Percentiles rank a stretch among this genome's conserved stretches.
phyloP scores from a whole-genome alignment of 1,140 invertebrate species.

The Drosophila orena region DNA sequence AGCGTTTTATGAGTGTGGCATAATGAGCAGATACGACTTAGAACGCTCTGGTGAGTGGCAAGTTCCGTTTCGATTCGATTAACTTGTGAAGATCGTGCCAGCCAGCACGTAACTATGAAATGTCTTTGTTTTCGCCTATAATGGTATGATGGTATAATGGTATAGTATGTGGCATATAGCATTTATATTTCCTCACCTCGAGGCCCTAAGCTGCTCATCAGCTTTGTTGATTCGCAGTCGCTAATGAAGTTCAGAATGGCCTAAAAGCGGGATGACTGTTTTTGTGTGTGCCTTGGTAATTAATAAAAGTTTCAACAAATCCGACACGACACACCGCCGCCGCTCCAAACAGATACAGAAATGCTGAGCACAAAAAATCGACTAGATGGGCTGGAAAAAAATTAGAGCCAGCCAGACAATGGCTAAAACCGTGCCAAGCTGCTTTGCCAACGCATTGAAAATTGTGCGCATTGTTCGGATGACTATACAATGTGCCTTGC shows the following conservation, averaged over 20 bases:
- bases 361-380: conserved; percentile 9
- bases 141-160: background rate
- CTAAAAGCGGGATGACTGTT: conserved; percentile 15
- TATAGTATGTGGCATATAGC: background rate
- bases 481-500: conserved; percentile 27
- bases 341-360: conserved; percentile 21
- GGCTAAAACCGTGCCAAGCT: conserved; percentile 40
- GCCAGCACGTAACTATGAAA: conserved; percentile 22
- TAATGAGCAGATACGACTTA: conserved; percentile 18
- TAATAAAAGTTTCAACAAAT: conserved; percentile 59
- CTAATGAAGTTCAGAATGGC: conserved; percentile 52
- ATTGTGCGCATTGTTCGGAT: conserved; percentile 69
- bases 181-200: conserved; percentile 19
- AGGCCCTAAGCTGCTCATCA: conserved; percentile 41
- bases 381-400: conserved; percentile 31
- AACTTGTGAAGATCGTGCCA: conserved; percentile 25
- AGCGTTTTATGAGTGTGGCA: conserved; percentile 23
- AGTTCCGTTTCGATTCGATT: conserved; percentile 40
- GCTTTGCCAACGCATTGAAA: conserved; percentile 65
- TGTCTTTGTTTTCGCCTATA: conserved; percentile 23
- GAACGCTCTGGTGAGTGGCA: conserved; percentile 28
- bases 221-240: conserved; percentile 40
- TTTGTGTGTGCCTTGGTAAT: conserved; percentile 47
- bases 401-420: conserved; percentile 53
- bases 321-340: conserved; percentile 31